Conservation (phyloP, 2,113 vertebrate species). For the Neolamprologus fasciatus region DNA sequence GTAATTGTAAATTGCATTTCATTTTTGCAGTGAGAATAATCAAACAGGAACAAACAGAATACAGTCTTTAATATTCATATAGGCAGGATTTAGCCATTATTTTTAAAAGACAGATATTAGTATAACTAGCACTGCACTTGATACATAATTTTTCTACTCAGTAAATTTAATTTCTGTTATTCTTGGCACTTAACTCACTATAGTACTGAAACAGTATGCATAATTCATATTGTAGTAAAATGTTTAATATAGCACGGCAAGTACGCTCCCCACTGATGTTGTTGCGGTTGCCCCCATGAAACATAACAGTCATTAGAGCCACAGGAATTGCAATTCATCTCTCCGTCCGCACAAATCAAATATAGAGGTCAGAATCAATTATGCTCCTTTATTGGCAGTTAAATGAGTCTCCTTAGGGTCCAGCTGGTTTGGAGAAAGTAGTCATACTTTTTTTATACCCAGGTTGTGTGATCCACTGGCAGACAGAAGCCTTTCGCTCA, state of each 20-base stretch:
- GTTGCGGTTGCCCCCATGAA: background rate
- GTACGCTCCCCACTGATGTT: background rate
- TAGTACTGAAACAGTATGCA: background rate
- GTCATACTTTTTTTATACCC: background rate
- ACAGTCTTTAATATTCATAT: background rate
- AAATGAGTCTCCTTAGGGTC: background rate
- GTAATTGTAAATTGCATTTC: background rate
- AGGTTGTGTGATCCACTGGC: background rate
- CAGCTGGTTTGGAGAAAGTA: background rate
- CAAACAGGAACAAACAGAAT: background rate
- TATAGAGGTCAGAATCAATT: conserved; percentile 28
- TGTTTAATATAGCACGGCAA: background rate
- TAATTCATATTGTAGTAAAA: conserved; percentile 12
- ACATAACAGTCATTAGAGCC: conserved; percentile 20
- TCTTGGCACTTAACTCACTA: conserved; percentile 6
- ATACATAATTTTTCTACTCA: background rate
- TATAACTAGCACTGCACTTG: background rate
- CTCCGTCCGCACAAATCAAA: conserved; percentile 7
- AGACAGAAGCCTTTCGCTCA: background rate
- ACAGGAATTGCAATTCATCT: conserved; percentile 18
- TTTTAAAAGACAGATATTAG: background rate
- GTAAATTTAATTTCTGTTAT: conserved; percentile 16
- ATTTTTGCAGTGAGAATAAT: background rate
- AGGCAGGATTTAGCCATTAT: background rate
- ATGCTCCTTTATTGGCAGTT: background rate